These are phyloP conservation scores for Drosophila persimilis DNA, from an alignment of 1,140 invertebrate species.

Conservation along the genomic window DNA sequence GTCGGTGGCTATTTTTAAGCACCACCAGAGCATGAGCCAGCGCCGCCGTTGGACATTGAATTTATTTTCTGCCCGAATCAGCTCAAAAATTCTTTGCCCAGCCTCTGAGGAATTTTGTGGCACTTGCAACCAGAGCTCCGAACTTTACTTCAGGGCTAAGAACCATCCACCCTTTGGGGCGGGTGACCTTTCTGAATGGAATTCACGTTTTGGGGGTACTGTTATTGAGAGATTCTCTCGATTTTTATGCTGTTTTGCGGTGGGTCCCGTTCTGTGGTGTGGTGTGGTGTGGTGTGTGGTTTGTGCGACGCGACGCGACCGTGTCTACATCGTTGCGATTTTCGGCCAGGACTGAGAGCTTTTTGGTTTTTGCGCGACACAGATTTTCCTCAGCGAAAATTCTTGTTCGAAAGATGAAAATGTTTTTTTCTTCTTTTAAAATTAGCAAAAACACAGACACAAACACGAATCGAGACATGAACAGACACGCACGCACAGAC, in stretches of 20 bases:
- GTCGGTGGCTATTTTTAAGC: conserved; percentile 75
- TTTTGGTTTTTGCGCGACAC: conserved; percentile 71
- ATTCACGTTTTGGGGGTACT: not conserved
- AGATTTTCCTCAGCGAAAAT: conserved; percentile 64
- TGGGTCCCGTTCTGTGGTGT: conserved; percentile 5
- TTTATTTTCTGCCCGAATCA: conserved; percentile 67
- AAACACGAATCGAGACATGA: conserved; percentile 3
- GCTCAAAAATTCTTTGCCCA: conserved; percentile 38
- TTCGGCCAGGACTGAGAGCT: conserved; percentile 82
- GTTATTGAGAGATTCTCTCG: not conserved
- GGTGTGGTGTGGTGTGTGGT: conserved; percentile 10
- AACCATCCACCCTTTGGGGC: no score
- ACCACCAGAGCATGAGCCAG: conserved; percentile 54
- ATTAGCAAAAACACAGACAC: conserved; percentile 63
- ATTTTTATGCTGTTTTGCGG: not conserved
- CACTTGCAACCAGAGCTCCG: conserved; percentile 15
- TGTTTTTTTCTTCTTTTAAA: conserved; percentile 67
- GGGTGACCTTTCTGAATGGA: no score
- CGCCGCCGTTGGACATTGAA: conserved; percentile 58
- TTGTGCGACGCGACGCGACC: conserved; percentile 29
- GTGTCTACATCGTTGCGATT: conserved; percentile 81
- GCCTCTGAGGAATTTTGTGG: conserved; percentile 29
- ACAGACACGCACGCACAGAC: conserved; percentile 3
- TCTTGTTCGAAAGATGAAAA: conserved; percentile 76
- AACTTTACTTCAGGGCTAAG: not conserved